Percentiles rank a stretch among this genome's conserved stretches.
Evolutionary conservation across 2,797 vertebrate species (phyloP).

Genomic region (Aplochiton taeniatus): DNA sequence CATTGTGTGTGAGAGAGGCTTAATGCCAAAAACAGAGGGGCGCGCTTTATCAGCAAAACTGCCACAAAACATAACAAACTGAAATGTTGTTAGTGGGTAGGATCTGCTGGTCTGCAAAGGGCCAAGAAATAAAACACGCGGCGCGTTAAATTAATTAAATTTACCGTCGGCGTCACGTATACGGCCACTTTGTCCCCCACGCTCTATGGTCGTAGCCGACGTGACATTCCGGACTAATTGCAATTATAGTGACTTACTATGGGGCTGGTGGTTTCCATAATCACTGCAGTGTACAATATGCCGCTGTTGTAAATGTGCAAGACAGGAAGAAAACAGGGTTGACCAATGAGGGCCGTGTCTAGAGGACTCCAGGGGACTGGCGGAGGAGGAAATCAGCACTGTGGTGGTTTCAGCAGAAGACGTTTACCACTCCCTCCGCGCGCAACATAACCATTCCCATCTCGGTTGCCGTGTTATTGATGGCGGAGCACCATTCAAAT

Average conservation of each 20-base stretch:
- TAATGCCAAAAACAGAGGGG: background rate
- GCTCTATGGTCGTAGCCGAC: constrained; percentile 35
- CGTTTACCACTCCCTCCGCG: constrained; percentile 41
- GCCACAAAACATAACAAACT: no score
- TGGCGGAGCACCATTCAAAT: constrained; percentile 47
- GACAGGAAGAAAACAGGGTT: constrained; percentile 41
- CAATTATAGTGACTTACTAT: constrained; percentile 63
- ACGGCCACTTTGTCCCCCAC: constrained; percentile 39
- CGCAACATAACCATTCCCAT: constrained; percentile 52
- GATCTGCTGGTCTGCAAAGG: constrained; percentile 22
- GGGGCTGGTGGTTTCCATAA: constrained; percentile 49
- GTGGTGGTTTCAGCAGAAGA: constrained; percentile 38
- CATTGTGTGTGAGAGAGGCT: no score
- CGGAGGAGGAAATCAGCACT: constrained; percentile 55
- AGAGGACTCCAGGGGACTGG: constrained; percentile 54
- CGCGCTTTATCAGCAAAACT: background rate
- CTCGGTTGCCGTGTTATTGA: constrained; percentile 43
- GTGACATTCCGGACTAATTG: constrained; percentile 70
- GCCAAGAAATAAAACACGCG: constrained; percentile 25
- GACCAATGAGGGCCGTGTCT: constrained; percentile 51
- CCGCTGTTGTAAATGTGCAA: constrained; percentile 61
- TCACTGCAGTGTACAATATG: constrained; percentile 40
- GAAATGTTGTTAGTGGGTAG: no score
- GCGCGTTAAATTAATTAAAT: constrained; percentile 48
- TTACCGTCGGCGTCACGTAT: constrained; percentile 40